A percentile compares a stretch with the other conserved stretches of the same genome.
These are phyloP conservation scores for Epiblema foenella DNA, from an alignment of 2,888 invertebrate genomes.

Conservation along the genomic window DNA sequence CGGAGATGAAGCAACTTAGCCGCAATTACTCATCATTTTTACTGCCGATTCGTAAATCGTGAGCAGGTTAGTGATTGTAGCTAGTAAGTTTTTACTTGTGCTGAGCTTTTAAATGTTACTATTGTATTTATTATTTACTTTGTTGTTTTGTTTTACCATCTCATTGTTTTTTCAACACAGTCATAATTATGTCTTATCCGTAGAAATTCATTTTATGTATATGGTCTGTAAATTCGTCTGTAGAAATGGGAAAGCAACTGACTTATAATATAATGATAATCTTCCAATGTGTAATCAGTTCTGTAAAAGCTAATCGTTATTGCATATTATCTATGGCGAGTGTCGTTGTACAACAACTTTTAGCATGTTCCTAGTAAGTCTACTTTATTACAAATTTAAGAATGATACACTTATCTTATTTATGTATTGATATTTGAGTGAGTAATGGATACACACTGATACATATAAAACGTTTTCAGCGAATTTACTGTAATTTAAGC, in stretches of 20 bases:
- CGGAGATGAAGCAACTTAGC: conserved; percentile 28
- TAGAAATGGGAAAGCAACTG: neutral
- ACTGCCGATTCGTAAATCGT: conserved; percentile 27
- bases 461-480: neutral
- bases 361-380: neutral
- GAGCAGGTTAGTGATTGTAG: conserved; percentile 32
- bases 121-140: no score
- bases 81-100: conserved; percentile 28
- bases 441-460: neutral
- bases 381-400: no score
- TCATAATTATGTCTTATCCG: neutral
- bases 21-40: conserved; percentile 28
- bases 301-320: conserved; percentile 11
- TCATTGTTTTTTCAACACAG: neutral
- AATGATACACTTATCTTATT: neutral
- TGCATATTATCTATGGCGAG: neutral
- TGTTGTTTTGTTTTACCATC: conserved; percentile 11
- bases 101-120: conserved; percentile 32
- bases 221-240: neutral
- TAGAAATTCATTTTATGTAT: neutral
- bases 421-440: neutral
- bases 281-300: neutral
- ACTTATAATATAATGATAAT: neutral
- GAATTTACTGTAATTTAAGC: neutral
- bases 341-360: neutral